Evolutionary conservation across 64 coral and sea anemone genomes (phyloP), one percentile per base, ranked within the genome.

Genomic region (Orbicella faveolata): DNA sequence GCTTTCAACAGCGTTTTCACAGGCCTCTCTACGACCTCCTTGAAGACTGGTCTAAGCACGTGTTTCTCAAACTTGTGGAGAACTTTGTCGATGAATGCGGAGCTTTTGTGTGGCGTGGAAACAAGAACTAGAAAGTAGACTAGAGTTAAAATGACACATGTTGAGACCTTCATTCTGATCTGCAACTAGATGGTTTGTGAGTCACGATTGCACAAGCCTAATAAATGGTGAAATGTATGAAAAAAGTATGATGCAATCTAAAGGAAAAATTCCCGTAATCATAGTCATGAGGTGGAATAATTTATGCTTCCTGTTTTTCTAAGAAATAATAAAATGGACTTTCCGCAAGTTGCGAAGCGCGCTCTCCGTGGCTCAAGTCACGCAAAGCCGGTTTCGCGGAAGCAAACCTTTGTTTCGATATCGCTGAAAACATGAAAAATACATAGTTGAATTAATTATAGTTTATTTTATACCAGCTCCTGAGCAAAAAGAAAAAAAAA

Each of bases 11-110:
- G 73, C 25, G 87, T 41, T 69, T 75, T 94, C 1, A 94, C 21
- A 9, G 89, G 89, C 67, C 81, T 94, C 52, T 91, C 83, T 12
- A 91, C 39, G 4, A 87, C 83, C 26, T 92, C 80, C 70, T 95
- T 84, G 62, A 95, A 52, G 3, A 89, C 80, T 81, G 25, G 25
- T 59, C 76, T 79, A 17, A 62, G 18, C 4, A 87, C 90, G 26
- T 57, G 25, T 87, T 79, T 92, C 44, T 92, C 83, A 20, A 92
- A 19, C 18, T 78, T 63, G 7, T 61, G 34, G 1, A 70, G 64
- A 12, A 21, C 88, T 67, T 52, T 77, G 54, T 34, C 35, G n/a
- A 88, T 33, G 88, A 89, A 89, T 9, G 36, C 63, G 17, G 39
- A 54, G 79, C 63, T 80, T 35, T 14, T 73, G 39, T 73, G 53